Percentiles rank a stretch among this genome's conserved stretches.
Conservation (phyloP, 2,797 vertebrate genomes). For the Neostethus bicornis region DNA sequence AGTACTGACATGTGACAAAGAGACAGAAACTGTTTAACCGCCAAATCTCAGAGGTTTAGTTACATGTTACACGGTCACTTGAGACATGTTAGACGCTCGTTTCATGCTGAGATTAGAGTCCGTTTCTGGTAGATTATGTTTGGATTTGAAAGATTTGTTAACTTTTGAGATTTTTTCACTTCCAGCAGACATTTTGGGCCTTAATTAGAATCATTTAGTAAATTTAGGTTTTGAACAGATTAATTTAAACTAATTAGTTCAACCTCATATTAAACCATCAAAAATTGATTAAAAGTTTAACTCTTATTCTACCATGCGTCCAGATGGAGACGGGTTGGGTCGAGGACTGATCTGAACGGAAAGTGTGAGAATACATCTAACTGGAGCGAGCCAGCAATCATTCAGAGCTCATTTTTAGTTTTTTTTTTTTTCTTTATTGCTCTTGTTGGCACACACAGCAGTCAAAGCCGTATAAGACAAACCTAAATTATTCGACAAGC, state of each 20-base stretch:
- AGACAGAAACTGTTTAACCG: constrained; percentile 24
- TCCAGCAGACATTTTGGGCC: constrained; percentile 9
- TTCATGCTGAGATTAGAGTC: too few species aligned
- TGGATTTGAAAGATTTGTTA: too few species aligned
- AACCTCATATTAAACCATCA: too few species aligned
- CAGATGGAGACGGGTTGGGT: too few species aligned
- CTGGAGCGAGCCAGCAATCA: constrained; percentile 19
- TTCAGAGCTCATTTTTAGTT: constrained; percentile 20
- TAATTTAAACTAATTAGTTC: constrained; percentile 39
- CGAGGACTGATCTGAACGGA: constrained; percentile 29
- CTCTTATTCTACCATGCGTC: too few species aligned
- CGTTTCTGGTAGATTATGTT: too few species aligned
- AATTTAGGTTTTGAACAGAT: constrained; percentile 33
- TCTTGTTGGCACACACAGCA: constrained; percentile 25
- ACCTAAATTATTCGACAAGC: constrained; percentile 58
- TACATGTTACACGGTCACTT: neutral
- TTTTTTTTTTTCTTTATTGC: constrained; percentile 50
- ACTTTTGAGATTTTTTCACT: constrained; percentile 15
- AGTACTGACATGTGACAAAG: constrained; percentile 10
- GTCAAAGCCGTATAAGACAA: too few species aligned
- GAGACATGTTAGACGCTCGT: neutral
- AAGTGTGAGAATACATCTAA: constrained; percentile 44
- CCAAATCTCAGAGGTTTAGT: constrained; percentile 4
- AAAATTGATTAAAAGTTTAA: too few species aligned
- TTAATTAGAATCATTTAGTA: constrained; percentile 17